A percentile compares a stretch with the other conserved stretches of the same genome.
Evolutionary conservation across 2,113 vertebrate species (phyloP).

Genomic region (Hemicordylus capensis): DNA sequence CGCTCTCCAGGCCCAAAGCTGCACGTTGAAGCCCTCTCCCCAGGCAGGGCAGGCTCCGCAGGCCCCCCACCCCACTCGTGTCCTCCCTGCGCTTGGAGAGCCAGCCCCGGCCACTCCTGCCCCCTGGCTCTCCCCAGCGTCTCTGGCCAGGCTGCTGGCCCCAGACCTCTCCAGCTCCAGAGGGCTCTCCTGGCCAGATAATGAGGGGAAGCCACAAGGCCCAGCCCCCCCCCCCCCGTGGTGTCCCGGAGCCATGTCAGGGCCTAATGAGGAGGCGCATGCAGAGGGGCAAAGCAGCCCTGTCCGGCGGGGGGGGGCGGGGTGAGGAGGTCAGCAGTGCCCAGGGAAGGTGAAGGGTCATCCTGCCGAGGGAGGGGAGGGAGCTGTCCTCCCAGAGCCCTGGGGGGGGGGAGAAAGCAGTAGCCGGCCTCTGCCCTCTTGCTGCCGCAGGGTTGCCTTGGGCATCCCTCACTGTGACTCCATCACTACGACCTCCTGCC

Average conservation of each 20-base stretch:
- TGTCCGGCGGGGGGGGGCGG: background rate
- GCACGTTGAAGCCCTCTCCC: background rate
- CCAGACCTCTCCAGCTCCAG: too few relatives aligned
- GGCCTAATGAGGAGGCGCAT: background rate
- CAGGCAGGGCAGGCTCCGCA: background rate
- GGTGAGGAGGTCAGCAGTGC: background rate
- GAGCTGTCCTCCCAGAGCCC: background rate
- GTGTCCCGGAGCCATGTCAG: background rate
- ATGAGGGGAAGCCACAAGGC: constrained; percentile 1
- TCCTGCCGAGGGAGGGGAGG: background rate
- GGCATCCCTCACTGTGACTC: background rate
- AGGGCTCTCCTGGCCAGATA: too few relatives aligned
- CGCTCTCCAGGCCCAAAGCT: background rate
- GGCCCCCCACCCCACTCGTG: background rate
- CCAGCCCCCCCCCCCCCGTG: too few relatives aligned
- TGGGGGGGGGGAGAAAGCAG: background rate
- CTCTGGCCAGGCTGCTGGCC: background rate
- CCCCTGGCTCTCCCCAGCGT: background rate
- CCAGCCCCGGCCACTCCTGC: too few relatives aligned
- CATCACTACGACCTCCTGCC: background rate
- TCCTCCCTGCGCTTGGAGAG: too few relatives aligned
- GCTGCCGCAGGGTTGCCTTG: background rate
- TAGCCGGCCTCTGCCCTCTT: background rate
- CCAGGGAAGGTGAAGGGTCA: background rate
- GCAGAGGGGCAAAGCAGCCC: background rate